These are phyloP conservation scores for Sphenodon punctatus DNA, from an alignment of 2,797 vertebrate species.

Conservation along the genomic window DNA sequence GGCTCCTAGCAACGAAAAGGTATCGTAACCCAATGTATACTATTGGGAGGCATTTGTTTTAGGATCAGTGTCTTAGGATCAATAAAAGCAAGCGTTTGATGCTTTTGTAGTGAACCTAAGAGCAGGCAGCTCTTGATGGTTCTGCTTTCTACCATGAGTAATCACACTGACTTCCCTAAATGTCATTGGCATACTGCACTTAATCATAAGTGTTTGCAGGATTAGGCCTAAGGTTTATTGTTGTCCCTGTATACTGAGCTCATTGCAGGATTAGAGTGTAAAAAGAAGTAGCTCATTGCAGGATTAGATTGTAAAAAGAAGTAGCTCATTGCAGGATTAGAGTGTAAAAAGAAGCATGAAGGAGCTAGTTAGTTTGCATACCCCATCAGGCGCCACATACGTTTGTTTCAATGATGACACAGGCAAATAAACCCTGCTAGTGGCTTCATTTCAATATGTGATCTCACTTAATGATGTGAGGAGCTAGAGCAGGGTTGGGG, in stretches of 20 bases:
- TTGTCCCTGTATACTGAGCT: too few relatives aligned
- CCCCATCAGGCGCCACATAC: not conserved
- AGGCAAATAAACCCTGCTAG: not conserved
- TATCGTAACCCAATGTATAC: not conserved
- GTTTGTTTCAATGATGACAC: accelerated
- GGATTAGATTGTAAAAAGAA: too few relatives aligned
- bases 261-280: too few relatives aligned
- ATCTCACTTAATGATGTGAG: not conserved
- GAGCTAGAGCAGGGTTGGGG: too few relatives aligned
- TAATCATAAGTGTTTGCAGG: not conserved
- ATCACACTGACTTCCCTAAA: not conserved
- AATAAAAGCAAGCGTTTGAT: too few relatives aligned
- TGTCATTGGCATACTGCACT: not conserved
- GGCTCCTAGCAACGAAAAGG: too few relatives aligned
- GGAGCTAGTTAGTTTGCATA: not conserved
- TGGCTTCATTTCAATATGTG: not conserved
- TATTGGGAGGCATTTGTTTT: not conserved
- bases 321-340: not conserved
- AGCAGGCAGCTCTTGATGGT: too few relatives aligned
- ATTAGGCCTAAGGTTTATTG: not conserved
- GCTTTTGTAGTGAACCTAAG: too few relatives aligned
- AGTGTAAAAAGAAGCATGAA: not conserved
- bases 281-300: too few relatives aligned
- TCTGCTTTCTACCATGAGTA: not conserved
- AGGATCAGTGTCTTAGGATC: not conserved